Percentiles rank a stretch among this genome's conserved stretches.
Conservation (phyloP, 2,797 vertebrate species). For the Garrulus glandarius region DNA sequence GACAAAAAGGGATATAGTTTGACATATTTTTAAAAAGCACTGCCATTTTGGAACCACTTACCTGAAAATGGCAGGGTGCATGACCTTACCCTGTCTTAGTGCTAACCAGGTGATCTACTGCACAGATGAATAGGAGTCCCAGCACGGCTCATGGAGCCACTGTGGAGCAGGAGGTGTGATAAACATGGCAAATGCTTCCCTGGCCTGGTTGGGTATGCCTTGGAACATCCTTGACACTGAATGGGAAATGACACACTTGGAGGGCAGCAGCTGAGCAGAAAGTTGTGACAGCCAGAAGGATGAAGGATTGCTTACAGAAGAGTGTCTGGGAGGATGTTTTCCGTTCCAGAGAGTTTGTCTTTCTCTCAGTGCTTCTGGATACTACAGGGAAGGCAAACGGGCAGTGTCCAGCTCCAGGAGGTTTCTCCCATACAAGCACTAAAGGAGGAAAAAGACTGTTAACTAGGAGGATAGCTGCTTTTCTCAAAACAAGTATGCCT, state of each 20-base stretch:
- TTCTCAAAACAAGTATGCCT: neutral
- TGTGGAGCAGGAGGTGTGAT: neutral
- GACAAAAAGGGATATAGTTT: neutral
- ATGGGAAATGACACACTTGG: neutral
- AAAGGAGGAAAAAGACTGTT: neutral
- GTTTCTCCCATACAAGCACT: neutral
- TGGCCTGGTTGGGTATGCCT: neutral
- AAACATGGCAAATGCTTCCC: neutral
- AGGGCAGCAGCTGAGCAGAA: neutral
- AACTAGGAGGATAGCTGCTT: neutral
- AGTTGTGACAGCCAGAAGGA: neutral
- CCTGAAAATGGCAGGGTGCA: neutral
- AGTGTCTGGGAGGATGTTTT: neutral
- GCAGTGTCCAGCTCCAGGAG: neutral
- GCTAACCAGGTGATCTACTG: neutral
- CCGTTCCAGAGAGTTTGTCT: neutral
- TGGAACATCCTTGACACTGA: neutral
- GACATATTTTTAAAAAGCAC: neutral
- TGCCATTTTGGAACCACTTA: neutral
- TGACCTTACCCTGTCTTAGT: neutral
- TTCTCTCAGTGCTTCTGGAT: neutral
- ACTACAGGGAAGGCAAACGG: neutral
- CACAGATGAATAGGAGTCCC: neutral
- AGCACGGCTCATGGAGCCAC: neutral
- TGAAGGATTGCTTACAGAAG: neutral